A percentile compares a stretch with the other conserved stretches of the same genome.
phyloP scores from a whole-genome alignment of 64 coral and sea anemone species.

The Stichodactyla helianthus region DNA sequence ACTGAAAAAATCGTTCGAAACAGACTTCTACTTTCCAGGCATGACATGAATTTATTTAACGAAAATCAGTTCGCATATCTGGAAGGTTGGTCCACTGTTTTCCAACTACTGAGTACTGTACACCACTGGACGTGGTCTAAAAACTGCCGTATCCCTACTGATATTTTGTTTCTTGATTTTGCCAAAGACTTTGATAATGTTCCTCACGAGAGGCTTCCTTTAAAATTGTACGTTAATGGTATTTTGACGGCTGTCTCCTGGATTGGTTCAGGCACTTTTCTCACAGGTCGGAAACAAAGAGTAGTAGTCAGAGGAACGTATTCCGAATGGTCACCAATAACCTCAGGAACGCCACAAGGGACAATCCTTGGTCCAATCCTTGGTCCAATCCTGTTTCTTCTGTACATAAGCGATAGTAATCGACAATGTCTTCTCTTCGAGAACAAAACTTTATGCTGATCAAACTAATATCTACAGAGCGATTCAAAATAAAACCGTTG shows the following conservation, averaged over 20 bases:
- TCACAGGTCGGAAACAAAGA: conserved; percentile 22
- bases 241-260: conserved; percentile 25
- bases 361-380: conserved; percentile 9
- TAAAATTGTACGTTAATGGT: conserved; percentile 25
- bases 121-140: conserved; percentile 5
- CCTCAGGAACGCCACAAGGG: conserved; percentile 29
- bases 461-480: conserved; percentile 26
- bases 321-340: background rate
- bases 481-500: conserved; percentile 13
- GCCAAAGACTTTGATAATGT: background rate
- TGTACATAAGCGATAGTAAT: too few relatives aligned
- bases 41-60: conserved; percentile 1
- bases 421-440: too few relatives aligned
- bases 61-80: conserved; percentile 5
- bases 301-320: conserved; percentile 3
- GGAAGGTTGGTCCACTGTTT: background rate
- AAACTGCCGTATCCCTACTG: background rate
- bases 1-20: conserved; percentile 50
- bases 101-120: too few relatives aligned
- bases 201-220: conserved; percentile 11
- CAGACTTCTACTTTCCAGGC: background rate
- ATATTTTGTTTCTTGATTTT: conserved; percentile 19
- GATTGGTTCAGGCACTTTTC: conserved; percentile 35
- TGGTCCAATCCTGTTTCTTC: conserved; percentile 28
- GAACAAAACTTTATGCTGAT: background rate